Evolutionary conservation across 2,113 vertebrate species (phyloP), one percentile per base, ranked within the genome.

Genomic region (Oryzias curvinotus): DNA sequence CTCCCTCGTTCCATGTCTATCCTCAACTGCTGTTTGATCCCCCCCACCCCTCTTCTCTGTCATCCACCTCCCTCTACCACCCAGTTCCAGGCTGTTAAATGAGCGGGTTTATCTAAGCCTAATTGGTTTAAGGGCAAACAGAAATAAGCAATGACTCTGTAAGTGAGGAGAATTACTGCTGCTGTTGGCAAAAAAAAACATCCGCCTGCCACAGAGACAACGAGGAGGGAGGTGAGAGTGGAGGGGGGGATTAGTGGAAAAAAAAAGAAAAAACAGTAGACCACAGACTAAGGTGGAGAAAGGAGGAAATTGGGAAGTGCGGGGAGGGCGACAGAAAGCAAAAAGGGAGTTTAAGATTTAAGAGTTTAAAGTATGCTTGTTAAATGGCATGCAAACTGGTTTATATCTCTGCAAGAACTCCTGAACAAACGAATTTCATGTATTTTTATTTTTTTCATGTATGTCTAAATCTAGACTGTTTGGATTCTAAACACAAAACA

Each of bases 121-220:
- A 88, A 88, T 86, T 90, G 87, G 81, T 89, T 90, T 87, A 87
- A 89, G 86, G 80, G 85, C 80, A 88, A 84, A 90, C 80, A 87
- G 77, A 85, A 89, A 88, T 81, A 88, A 88, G 87, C 78, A 78
- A 71, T 75, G 80, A 71, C 73, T 86, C 73, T 66, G 64, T 75
- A 72, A 77, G 85, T 68, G 64, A 48, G 78, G 72, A 75, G 80
- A 85, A 88, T 86, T 74, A 85, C 77, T 60, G 69, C 73, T 57
- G 77, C 78, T 73, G 78, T 51, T 77, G 82, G 84, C 64, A 61
- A 42, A 19, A 26, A 15, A 71, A 76, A 72, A 10, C 41, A 45
- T 66, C 54, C 26, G n/a, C 70, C 62, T 56, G 60, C 52, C 75
- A 26, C 23, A 23, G 52, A 70, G 62, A 55, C 67, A 36, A 45